Base-by-base conservation (phyloP, 1,140 invertebrate species). In the Zaprionus tsacasi region DNA sequence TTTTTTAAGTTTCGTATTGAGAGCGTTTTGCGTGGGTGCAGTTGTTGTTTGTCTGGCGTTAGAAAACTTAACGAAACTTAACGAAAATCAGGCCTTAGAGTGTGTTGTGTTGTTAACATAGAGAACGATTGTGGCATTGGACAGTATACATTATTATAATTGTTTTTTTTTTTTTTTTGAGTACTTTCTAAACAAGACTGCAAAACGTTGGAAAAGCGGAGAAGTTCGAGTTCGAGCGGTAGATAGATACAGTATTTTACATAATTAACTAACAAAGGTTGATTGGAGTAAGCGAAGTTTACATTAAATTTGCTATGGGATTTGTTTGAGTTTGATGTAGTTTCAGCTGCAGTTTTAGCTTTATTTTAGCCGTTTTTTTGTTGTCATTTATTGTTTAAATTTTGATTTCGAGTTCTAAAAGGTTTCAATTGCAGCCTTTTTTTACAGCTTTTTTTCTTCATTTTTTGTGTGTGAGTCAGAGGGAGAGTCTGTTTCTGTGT, bases 111-210 rank as follows among this genome's bases (percentile, higher is more conserved):
- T 50, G 35, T n/a, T 58, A 45, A 27, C 30, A 59, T 59, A 70
- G 52, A 74, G 36, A 83, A 69, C 67, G 70, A 78, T 85, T 81
- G 82, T 81, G 78, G 76, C 81, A 61, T 78, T 86, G 70, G 82
- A 85, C 77, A 76, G 57, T 76, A 48, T 43, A 21, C 50, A 54
- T 55, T 36, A 5, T 50, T 61, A 6, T 25, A n/a, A n/a, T n/a
- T n/a, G n/a, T 55, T 56, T 40, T 40, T 10, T 27, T 17, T 54
- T 21, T 67, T 68, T 1, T 60, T 17, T 43, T 45, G 15, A 15
- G 43, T 33, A 55, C n/a, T 8, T n/a, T 79, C 43, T 66, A 43
- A 43, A 15, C 40, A 45, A 45, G n/a, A 45, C 40, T 76, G 43
- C 17, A 58, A 73, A 40, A 5, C 8, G 15, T 54, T 6, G 10